Percentiles rank a stretch among this genome's conserved stretches.
phyloP scores from a whole-genome alignment of 2,888 invertebrate genomes.

The Lepidocyrtoides sp. region DNA sequence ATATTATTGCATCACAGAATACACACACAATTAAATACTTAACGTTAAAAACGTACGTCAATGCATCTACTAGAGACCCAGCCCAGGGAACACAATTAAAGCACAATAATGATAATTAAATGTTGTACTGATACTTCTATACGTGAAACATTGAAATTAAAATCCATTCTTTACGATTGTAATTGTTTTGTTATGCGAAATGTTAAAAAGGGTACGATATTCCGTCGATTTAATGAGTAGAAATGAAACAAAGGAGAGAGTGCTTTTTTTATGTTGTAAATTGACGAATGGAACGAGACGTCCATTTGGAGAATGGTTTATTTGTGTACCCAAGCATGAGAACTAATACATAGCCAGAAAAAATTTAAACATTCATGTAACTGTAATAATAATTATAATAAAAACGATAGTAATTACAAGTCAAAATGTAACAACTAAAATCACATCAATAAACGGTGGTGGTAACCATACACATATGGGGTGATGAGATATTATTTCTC shows the following conservation, averaged over 20 bases:
- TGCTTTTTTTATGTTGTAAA: neutral
- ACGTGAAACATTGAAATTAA: neutral
- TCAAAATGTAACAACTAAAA: neutral
- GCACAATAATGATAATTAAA: neutral
- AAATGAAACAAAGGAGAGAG: neutral
- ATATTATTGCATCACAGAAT: neutral
- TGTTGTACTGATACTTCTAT: neutral
- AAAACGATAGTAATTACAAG: neutral
- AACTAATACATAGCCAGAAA: neutral
- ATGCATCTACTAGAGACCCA: neutral
- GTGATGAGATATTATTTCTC: neutral
- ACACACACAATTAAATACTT: neutral
- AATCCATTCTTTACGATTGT: neutral
- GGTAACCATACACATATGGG: neutral
- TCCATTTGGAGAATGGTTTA: neutral
- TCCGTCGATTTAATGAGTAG: neutral
- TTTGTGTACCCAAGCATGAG: neutral
- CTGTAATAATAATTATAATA: neutral
- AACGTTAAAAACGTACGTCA: too few species aligned
- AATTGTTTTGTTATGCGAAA: too few species aligned
- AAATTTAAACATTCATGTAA: neutral
- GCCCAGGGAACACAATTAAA: conserved; percentile 1
- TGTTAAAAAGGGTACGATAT: neutral
- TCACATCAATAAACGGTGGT: neutral
- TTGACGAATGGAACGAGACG: too few species aligned